Evolutionary conservation across 64 coral and sea anemone genomes (phyloP).

Genomic region (Exaiptasia diaphana): DNA sequence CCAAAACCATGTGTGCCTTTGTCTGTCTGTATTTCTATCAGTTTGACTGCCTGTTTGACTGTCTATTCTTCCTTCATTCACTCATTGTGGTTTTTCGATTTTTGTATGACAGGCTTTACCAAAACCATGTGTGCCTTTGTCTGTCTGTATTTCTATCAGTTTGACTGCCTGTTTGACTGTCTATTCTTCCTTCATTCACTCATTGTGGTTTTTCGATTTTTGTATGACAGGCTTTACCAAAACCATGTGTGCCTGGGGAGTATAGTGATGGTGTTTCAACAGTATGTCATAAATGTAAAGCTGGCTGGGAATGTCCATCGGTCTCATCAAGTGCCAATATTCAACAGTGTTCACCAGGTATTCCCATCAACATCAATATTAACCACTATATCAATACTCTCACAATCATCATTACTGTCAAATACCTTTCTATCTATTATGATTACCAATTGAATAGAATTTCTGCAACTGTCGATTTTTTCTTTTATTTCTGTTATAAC

Average conservation of each 20-base stretch:
- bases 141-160: no score
- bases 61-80: not conserved
- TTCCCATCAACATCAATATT: not conserved
- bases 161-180: no score
- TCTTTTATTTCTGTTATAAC: no score
- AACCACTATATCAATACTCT: not conserved
- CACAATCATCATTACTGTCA: not conserved
- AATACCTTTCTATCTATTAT: no score
- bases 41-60: no score
- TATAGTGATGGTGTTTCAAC: conserved; percentile 65
- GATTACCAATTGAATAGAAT: no score
- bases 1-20: no score
- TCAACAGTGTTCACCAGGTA: conserved; percentile 54
- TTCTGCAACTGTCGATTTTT: no score
- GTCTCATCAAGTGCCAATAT: conserved; percentile 34
- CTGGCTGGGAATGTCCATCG: conserved; percentile 58
- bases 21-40: no score
- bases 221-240: conserved; percentile 33
- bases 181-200: not conserved
- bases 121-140: conserved; percentile 49
- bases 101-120: conserved; percentile 33
- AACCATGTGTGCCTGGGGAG: conserved; percentile 55
- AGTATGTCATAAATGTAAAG: conserved; percentile 48
- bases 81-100: no score
- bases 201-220: no score